These are phyloP conservation scores for Rousettus leschenaultii DNA, from an alignment of 2,113 vertebrate genomes.

Conservation along the genomic window DNA sequence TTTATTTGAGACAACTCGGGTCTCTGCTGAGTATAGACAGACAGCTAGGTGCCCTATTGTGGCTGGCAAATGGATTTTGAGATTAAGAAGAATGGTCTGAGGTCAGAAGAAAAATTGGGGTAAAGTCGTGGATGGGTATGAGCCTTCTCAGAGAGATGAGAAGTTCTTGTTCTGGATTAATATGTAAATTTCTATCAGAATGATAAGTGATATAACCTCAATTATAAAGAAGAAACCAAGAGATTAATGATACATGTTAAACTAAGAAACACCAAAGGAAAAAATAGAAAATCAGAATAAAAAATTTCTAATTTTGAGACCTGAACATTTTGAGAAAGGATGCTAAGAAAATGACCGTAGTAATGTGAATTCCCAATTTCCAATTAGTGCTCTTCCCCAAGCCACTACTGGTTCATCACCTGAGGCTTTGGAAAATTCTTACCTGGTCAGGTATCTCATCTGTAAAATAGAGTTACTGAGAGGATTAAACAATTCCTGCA, in stretches of 20 bases:
- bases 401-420: background rate
- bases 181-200: background rate
- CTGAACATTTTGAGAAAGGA: background rate
- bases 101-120: background rate
- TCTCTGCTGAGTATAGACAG: background rate
- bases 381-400: background rate
- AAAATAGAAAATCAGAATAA: background rate
- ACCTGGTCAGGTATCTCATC: background rate
- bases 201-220: constrained; percentile 9
- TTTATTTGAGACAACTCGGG: background rate
- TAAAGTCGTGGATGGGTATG: background rate
- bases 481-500: background rate
- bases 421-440: background rate
- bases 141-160: background rate
- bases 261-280: background rate
- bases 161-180: background rate
- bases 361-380: background rate
- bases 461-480: background rate
- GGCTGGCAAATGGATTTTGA: background rate
- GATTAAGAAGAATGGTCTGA: background rate
- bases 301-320: constrained; percentile 8
- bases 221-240: constrained; percentile 26
- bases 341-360: background rate
- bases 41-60: background rate
- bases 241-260: constrained; percentile 28